These are phyloP conservation scores for Camelus bactrianus DNA, from an alignment of 2,113 vertebrate species.

Conservation along the genomic window DNA sequence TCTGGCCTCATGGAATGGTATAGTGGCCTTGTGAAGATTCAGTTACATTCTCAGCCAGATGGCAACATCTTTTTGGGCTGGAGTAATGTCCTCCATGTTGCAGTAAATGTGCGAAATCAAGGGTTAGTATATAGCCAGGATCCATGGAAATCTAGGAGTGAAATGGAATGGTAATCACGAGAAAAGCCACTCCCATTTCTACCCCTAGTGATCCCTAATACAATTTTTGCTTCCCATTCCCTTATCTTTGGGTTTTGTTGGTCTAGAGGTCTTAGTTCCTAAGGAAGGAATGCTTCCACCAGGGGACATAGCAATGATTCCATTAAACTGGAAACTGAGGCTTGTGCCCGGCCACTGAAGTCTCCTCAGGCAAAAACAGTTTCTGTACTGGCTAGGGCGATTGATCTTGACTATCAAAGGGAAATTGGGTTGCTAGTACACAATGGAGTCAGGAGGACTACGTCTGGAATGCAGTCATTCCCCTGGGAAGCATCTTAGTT, in stretches of 20 bases:
- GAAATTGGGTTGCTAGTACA: neutral
- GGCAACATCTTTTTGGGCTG: neutral
- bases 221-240: neutral
- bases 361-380: neutral
- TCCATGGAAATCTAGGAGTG: neutral
- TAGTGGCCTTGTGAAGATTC: neutral
- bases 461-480: neutral
- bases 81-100: no score
- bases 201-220: neutral
- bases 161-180: neutral
- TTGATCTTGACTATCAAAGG: neutral
- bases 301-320: neutral
- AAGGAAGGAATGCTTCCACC: neutral
- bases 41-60: neutral
- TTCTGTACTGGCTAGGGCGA: neutral
- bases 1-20: neutral
- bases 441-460: neutral
- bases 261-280: neutral
- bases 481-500: neutral
- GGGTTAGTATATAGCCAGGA: neutral
- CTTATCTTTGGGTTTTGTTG: neutral
- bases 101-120: neutral
- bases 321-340: neutral
- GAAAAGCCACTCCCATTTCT: neutral
- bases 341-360: neutral